Percentiles rank a stretch among this genome's conserved stretches.
phyloP scores from a whole-genome alignment of 2,113 vertebrate species.

The Cariama cristata region DNA sequence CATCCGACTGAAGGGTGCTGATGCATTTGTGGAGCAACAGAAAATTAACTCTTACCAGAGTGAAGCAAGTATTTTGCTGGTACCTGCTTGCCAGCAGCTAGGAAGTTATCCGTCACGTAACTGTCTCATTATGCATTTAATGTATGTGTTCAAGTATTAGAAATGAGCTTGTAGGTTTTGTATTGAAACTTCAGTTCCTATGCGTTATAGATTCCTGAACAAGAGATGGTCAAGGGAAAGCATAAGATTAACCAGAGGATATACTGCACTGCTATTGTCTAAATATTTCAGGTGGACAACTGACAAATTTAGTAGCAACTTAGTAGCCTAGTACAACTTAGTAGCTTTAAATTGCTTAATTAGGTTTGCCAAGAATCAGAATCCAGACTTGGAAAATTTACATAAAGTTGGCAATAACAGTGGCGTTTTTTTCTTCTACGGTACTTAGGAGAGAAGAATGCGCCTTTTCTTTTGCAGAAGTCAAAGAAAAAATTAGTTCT shows the following conservation, averaged over 20 bases:
- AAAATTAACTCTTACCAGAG: neutral
- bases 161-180: neutral
- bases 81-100: neutral
- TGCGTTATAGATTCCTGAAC: neutral
- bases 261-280: neutral
- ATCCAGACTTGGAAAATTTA: neutral
- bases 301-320: neutral
- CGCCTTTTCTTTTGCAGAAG: neutral
- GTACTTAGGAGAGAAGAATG: neutral
- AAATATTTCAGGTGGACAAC: neutral
- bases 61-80: neutral
- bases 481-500: neutral
- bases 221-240: neutral
- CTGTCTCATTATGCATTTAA: neutral
- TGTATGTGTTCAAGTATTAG: neutral
- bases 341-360: neutral
- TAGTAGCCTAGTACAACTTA: no score
- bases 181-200: neutral
- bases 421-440: rapidly evolving
- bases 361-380: neutral
- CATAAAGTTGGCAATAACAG: neutral
- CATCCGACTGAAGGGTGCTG: neutral
- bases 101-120: neutral
- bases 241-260: neutral
- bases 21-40: neutral